These are phyloP conservation scores for Siderastrea radians DNA, from an alignment of 92 coral and sea anemone species.

Conservation along the genomic window DNA sequence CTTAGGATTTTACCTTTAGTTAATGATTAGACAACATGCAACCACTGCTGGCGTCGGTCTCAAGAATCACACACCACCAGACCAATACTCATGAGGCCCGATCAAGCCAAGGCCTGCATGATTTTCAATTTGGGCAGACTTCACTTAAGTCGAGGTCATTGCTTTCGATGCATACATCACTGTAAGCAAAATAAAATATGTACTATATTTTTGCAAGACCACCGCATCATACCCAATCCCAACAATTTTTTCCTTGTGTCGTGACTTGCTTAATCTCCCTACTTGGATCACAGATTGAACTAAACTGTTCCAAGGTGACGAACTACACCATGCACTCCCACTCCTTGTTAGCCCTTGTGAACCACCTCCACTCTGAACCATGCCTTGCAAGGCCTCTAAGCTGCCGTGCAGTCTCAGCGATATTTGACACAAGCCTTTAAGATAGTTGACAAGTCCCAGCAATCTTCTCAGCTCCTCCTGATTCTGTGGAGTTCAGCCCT, in stretches of 20 bases:
- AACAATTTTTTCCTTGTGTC: background rate
- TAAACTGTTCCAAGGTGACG: slow-evolving; percentile 47
- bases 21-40: too few relatives aligned
- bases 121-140: slow-evolving; percentile 58
- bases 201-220: slow-evolving; percentile 43
- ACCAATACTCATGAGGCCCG: slow-evolving; percentile 47
- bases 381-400: slow-evolving; percentile 14
- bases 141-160: slow-evolving; percentile 38
- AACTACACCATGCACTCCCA: slow-evolving; percentile 34
- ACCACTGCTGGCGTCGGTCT: slow-evolving; percentile 14
- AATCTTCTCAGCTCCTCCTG: slow-evolving; percentile 3
- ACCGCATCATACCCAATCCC: slow-evolving; percentile 52
- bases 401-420: slow-evolving; percentile 17
- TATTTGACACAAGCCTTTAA: slow-evolving; percentile 9
- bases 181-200: background rate
- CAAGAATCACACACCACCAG: slow-evolving; percentile 57
- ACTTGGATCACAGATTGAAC: slow-evolving; percentile 40
- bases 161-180: slow-evolving; percentile 66
- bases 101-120: slow-evolving; percentile 52
- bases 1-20: too few relatives aligned
- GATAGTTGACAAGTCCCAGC: slow-evolving; percentile 20
- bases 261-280: background rate
- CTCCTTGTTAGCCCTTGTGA: background rate
- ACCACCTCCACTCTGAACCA: background rate
- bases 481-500: slow-evolving; percentile 6